Conservation (phyloP, 2,888 invertebrate species). For the Agrotis puta region DNA sequence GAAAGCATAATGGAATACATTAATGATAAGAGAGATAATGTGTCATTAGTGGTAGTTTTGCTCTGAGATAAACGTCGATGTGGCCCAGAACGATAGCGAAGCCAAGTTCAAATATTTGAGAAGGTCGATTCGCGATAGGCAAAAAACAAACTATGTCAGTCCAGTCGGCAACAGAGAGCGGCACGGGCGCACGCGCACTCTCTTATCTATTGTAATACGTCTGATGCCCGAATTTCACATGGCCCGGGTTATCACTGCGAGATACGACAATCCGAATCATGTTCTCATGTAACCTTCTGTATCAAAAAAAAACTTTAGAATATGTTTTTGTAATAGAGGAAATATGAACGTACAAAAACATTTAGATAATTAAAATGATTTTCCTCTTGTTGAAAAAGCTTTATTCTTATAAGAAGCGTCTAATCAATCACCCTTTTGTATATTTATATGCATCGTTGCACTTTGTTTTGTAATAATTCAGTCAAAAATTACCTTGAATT, state of each 20-base stretch:
- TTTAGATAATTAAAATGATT: slow-evolving; percentile 11
- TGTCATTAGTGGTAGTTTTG: slow-evolving; percentile 68
- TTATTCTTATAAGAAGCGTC: slow-evolving; percentile 11
- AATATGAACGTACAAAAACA: slow-evolving; percentile 27
- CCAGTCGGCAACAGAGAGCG: slow-evolving; percentile 69
- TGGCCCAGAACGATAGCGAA: slow-evolving; percentile 69
- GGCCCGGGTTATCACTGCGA: slow-evolving; percentile 68
- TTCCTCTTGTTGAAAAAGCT: slow-evolving; percentile 15
- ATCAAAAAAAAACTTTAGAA: slow-evolving; percentile 33
- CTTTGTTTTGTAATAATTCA: slow-evolving; percentile 7
- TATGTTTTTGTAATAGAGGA: slow-evolving; percentile 20
- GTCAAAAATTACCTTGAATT: slow-evolving; percentile 1
- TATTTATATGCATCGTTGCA: slow-evolving; percentile 27
- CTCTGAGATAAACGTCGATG: slow-evolving; percentile 69
- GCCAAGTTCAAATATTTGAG: slow-evolving; percentile 82
- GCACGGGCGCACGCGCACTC: slow-evolving; percentile 63
- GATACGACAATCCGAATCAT: slow-evolving; percentile 57
- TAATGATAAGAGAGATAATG: slow-evolving; percentile 67
- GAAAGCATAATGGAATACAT: slow-evolving; percentile 43
- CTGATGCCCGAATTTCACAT: slow-evolving; percentile 69
- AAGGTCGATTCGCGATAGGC: slow-evolving; percentile 79
- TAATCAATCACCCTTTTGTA: slow-evolving; percentile 37
- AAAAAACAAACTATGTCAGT: slow-evolving; percentile 78
- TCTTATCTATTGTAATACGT: slow-evolving; percentile 65
- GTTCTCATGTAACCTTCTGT: slow-evolving; percentile 48